Conservation (phyloP, 2,797 vertebrate species). For the Pempheris klunzingeri region DNA sequence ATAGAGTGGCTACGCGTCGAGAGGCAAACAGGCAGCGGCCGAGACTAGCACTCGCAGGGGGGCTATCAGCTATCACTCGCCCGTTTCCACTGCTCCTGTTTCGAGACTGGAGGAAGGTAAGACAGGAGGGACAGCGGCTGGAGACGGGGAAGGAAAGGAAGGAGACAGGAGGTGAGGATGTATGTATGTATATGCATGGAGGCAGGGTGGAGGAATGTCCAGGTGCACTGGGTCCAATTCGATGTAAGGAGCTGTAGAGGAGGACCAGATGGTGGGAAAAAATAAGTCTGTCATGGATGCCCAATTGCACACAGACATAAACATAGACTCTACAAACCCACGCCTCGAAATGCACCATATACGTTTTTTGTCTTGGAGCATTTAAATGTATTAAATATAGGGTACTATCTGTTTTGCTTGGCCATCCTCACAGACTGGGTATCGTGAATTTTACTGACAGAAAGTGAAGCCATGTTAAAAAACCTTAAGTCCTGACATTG, state of each 20-base stretch:
- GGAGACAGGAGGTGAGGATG: slow-evolving; percentile 46
- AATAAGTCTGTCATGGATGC: slow-evolving; percentile 65
- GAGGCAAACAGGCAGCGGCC: slow-evolving; percentile 67
- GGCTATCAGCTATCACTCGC: slow-evolving; percentile 71
- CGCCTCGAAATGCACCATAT: slow-evolving; percentile 63
- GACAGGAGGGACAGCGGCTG: slow-evolving; percentile 33
- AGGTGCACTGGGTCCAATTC: slow-evolving; percentile 63
- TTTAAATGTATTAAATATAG: slow-evolving; percentile 68
- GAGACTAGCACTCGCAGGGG: slow-evolving; percentile 74
- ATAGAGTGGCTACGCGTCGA: slow-evolving; percentile 69
- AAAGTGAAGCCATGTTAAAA: slow-evolving; percentile 32
- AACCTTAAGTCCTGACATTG: slow-evolving; percentile 36
- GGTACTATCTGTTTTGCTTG: slow-evolving; percentile 71
- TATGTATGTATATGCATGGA: slow-evolving; percentile 52
- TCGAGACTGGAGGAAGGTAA: slow-evolving; percentile 40
- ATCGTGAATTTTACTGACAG: slow-evolving; percentile 35
- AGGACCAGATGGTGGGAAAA: slow-evolving; percentile 44
- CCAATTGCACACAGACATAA: slow-evolving; percentile 83
- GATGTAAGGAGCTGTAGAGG: slow-evolving; percentile 50
- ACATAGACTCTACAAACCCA: slow-evolving; percentile 67
- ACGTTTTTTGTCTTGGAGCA: slow-evolving; percentile 60
- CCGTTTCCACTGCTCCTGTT: slow-evolving; percentile 58
- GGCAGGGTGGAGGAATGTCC: slow-evolving; percentile 62
- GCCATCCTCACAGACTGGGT: slow-evolving; percentile 31
- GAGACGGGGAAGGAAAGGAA: slow-evolving; percentile 50